A percentile compares a stretch with the other conserved stretches of the same genome.
Conservation (phyloP, 2,888 invertebrate species). For the Sphaeridia pumilis region DNA sequence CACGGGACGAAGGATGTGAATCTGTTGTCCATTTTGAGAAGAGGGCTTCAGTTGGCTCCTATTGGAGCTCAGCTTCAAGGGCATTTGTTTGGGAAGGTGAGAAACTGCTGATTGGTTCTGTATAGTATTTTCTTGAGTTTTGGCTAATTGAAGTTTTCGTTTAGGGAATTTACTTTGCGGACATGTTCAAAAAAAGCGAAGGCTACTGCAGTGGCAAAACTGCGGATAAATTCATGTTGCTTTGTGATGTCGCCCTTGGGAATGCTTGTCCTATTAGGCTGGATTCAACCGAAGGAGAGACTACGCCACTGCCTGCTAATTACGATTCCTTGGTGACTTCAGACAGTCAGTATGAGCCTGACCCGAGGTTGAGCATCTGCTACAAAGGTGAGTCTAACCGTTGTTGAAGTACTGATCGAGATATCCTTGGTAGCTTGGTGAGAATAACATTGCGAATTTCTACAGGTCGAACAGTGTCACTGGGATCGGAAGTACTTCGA, state of each 20-base stretch:
- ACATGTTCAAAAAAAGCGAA: constrained; percentile 44
- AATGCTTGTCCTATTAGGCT: constrained; percentile 22
- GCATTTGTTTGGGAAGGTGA: constrained; percentile 39
- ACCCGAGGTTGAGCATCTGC: constrained; percentile 22
- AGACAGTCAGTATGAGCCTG: constrained; percentile 23
- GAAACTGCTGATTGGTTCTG: constrained; percentile 1
- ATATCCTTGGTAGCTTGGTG: not conserved
- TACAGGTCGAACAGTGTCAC: constrained; percentile 24
- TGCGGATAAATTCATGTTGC: constrained; percentile 40
- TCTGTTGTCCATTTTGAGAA: constrained; percentile 43
- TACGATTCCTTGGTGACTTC: constrained; percentile 28
- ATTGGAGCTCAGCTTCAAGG: constrained; percentile 41
- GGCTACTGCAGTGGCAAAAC: constrained; percentile 38
- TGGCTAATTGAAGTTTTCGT: not conserved
- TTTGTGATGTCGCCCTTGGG: constrained; percentile 42
- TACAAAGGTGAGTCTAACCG: constrained; percentile 29
- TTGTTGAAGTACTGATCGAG: not conserved
- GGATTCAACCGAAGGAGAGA: constrained; percentile 4
- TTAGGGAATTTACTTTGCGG: constrained; percentile 43
- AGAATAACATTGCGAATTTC: not conserved
- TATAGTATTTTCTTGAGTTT: not conserved
- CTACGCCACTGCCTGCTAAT: constrained; percentile 10
- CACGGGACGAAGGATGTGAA: constrained; percentile 45
- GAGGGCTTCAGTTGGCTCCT: constrained; percentile 44
- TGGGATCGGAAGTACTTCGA: constrained; percentile 20